Evolutionary conservation across 2,113 vertebrate genomes (phyloP).

Genomic region (Archocentrus centrarchus): DNA sequence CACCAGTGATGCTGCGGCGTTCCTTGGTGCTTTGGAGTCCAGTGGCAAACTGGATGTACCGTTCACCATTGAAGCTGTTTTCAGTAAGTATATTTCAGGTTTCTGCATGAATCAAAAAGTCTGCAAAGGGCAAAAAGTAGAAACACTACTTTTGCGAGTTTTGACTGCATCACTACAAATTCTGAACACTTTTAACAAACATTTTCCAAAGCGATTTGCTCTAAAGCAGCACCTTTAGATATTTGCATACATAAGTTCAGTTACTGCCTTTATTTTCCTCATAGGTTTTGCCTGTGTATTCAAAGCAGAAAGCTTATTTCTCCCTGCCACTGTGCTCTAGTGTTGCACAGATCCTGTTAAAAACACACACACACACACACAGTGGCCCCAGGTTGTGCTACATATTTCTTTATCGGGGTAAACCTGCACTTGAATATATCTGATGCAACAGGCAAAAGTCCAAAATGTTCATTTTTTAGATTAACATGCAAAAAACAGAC

Average conservation of each 20-base stretch:
- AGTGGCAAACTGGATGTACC: conserved; percentile 92
- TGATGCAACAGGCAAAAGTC: background rate
- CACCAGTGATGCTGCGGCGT: conserved; percentile 90
- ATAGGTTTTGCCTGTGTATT: too few species aligned
- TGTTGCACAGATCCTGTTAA: background rate
- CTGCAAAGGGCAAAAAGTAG: background rate
- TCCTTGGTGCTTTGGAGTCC: conserved; percentile 93
- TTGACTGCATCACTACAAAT: background rate
- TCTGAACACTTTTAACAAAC: background rate
- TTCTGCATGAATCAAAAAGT: background rate
- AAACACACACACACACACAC: background rate
- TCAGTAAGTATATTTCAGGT: conserved; percentile 83
- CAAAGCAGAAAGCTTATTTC: too few species aligned
- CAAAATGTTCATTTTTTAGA: too few species aligned
- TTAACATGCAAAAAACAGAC: background rate
- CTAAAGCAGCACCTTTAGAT: background rate
- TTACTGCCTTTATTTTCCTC: too few species aligned
- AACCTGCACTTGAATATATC: background rate
- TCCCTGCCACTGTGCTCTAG: too few species aligned
- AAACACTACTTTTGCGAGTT: background rate
- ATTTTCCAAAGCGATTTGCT: background rate
- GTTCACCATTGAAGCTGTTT: conserved; percentile 93
- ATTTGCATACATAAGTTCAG: background rate
- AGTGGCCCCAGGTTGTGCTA: background rate
- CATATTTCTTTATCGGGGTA: background rate